Percentiles rank a stretch among this genome's conserved stretches.
Conservation (phyloP, 2,888 invertebrate genomes). For the Spatulosminthurus flaviceps region DNA sequence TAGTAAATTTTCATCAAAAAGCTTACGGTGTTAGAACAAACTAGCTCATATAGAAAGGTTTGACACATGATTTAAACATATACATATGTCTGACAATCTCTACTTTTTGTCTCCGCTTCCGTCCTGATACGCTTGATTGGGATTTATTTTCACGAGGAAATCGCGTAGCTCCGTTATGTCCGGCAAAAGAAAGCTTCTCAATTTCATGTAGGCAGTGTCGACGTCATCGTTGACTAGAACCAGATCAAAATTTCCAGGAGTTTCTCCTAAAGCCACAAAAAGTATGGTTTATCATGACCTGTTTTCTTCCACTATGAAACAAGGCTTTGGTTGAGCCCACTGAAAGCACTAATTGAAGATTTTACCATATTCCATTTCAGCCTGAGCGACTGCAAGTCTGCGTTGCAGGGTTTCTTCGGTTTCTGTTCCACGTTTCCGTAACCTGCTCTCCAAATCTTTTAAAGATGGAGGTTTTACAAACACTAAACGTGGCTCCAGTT, state of each 20-base stretch:
- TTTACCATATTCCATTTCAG: slow-evolving; percentile 86
- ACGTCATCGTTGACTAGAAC: slow-evolving; percentile 84
- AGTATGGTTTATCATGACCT: not conserved
- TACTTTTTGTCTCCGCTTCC: slow-evolving; percentile 44
- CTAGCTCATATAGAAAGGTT: not conserved
- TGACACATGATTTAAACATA: not conserved
- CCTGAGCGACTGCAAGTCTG: slow-evolving; percentile 79
- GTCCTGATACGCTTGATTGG: slow-evolving; percentile 34
- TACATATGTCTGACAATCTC: not conserved
- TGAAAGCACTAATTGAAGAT: too few relatives aligned
- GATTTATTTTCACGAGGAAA: slow-evolving; percentile 7
- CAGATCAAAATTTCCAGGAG: slow-evolving; percentile 82
- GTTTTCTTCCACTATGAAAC: too few relatives aligned
- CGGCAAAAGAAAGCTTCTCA: slow-evolving; percentile 75
- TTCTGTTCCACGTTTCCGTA: slow-evolving; percentile 86
- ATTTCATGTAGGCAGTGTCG: slow-evolving; percentile 79
- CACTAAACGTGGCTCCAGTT: slow-evolving; percentile 83
- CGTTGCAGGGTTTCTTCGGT: slow-evolving; percentile 83
- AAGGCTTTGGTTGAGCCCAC: too few relatives aligned
- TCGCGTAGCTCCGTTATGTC: slow-evolving; percentile 69
- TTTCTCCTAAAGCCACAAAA: slow-evolving; percentile 67
- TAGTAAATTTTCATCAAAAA: too few relatives aligned
- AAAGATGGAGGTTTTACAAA: slow-evolving; percentile 94
- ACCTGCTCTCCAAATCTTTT: slow-evolving; percentile 77
- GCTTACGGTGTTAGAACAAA: too few relatives aligned